Base-by-base conservation (phyloP, 2,797 vertebrate genomes). In the Melanotaenia pygmaea region DNA sequence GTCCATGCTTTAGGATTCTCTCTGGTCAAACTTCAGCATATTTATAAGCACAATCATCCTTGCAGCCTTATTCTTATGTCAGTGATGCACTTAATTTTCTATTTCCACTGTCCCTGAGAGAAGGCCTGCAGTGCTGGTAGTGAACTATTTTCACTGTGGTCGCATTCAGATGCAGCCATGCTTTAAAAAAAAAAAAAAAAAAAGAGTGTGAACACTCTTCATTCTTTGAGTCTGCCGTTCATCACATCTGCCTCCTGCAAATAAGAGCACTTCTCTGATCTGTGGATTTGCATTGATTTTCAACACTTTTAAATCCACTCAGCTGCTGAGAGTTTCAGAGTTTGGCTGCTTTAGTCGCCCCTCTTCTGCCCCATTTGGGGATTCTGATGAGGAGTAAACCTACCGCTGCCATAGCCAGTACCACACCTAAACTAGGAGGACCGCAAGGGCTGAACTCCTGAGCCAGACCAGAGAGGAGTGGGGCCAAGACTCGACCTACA, bases 361-460 rank as follows among this genome's bases (percentile, higher is more conserved):
- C 63, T 24, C 71, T 89, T 38, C 40, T 40, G 1, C 93, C 90
- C 89, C 93, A 95, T 75, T 88, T 91, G 38, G 94, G 93, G 76
- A 93, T 96, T 83, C 95, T 94, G 12, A 89, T 30, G 0, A 95
- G 86, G 90, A 99, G 94, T 37, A 98, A 72, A 56, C 92, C 82
- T n/a, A 98, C 86, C 8, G 97, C 97, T 57, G 86, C 74, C 5
- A 98, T 84, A n/a, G 94, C 96, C 45, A 99, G 86, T 4, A 90
- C 82, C 5, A 95, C 95, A 0, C 96, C 98, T 30, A 99, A 90
- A 74, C 93, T 92, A 0, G 98, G 94, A 0, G 98, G 98, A 0
- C 97, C 97, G 16, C 96, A 96, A 1, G 98, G 96, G 84, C 96
- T 99, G 77, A 98, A 91, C 89, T 98, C 98, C 86, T 99, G 98